Evolutionary conservation across 2,113 vertebrate genomes (phyloP).

Genomic region (Craseonycteris thonglongyai): DNA sequence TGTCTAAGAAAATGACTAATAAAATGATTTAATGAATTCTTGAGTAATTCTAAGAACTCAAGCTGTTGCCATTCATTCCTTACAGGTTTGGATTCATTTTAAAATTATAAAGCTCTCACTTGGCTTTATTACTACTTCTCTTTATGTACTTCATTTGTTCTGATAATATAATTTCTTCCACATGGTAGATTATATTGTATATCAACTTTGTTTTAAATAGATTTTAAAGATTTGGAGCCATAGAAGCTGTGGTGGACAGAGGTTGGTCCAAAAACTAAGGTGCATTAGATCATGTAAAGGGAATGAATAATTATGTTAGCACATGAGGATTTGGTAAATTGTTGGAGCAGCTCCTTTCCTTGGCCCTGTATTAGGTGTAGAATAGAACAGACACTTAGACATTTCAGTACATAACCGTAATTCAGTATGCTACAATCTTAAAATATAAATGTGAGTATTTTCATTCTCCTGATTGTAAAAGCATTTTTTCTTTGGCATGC

Average conservation of each 20-base stretch:
- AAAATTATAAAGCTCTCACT: not conserved
- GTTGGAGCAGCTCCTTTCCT: not conserved
- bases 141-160: not conserved
- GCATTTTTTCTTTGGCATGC: conserved; percentile 9
- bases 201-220: not conserved
- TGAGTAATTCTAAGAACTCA: conserved; percentile 32
- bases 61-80: not conserved
- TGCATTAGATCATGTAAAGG: not conserved
- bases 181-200: not conserved
- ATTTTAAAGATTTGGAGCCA: conserved; percentile 11
- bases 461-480: not conserved
- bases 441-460: not conserved
- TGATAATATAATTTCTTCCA: not conserved
- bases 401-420: not conserved
- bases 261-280: not conserved
- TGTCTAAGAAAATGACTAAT: not conserved
- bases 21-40: conserved; percentile 1
- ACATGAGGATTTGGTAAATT: not conserved
- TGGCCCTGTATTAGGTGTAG: not conserved
- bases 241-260: not conserved
- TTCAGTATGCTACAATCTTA: not conserved
- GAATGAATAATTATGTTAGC: not conserved
- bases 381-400: not conserved
- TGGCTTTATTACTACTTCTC: not conserved
- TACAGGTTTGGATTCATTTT: not conserved